A percentile compares a stretch with the other conserved stretches of the same genome.
Evolutionary conservation across 2,888 invertebrate species (phyloP).

Genomic region (Lochmaea capreae): DNA sequence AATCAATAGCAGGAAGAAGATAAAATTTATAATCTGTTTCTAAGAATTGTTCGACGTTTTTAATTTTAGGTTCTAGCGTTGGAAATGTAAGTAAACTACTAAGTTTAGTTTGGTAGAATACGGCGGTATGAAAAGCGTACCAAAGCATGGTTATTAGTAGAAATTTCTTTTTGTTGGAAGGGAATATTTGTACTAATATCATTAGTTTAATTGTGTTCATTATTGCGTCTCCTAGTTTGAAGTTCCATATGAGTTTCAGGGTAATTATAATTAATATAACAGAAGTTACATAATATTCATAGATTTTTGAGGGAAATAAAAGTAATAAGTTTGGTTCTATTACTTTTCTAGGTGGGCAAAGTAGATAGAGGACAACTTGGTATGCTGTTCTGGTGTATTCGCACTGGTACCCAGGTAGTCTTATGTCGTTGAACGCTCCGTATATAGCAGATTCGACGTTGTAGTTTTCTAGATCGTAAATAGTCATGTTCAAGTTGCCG

Average conservation of each 20-base stretch:
- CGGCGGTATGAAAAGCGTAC: background rate
- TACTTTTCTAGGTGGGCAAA: constrained; percentile 11
- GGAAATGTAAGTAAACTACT: constrained; percentile 16
- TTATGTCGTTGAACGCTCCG: background rate
- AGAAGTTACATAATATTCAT: background rate
- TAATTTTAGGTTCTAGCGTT: constrained; percentile 9
- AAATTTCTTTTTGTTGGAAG: background rate
- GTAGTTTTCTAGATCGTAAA: constrained; percentile 8
- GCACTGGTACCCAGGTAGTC: background rate
- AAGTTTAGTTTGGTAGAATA: constrained; percentile 21
- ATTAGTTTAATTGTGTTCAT: constrained; percentile 3
- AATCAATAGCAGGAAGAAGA: background rate
- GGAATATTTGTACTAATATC: background rate
- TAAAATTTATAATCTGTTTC: constrained; percentile 1
- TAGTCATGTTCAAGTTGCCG: background rate
- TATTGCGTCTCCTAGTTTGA: background rate
- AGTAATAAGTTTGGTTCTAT: constrained; percentile 8
- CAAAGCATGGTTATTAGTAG: background rate
- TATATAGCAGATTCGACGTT: background rate
- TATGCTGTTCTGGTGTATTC: background rate
- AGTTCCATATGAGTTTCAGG: background rate
- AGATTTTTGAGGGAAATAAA: constrained; percentile 9
- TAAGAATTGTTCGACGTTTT: constrained; percentile 11
- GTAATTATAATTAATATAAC: background rate
- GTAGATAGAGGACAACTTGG: background rate